These are phyloP conservation scores for Elgaria multicarinata DNA, from an alignment of 2,113 vertebrate species.

Conservation along the genomic window DNA sequence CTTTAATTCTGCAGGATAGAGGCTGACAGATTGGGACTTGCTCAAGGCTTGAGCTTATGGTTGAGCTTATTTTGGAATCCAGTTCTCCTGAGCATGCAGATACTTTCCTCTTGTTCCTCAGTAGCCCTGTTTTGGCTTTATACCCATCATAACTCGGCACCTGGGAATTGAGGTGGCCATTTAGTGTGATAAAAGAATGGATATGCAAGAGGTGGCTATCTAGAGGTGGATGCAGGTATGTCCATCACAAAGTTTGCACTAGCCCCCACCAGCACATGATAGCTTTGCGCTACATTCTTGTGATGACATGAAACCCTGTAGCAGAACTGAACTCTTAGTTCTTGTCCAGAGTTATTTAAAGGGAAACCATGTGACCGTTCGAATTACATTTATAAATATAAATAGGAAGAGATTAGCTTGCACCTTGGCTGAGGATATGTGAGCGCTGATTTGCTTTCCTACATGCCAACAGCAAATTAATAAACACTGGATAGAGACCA, in stretches of 20 bases:
- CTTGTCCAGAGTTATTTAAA: conserved; percentile 46
- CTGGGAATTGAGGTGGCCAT: not conserved
- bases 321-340: conserved; percentile 35
- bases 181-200: not conserved
- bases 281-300: conserved; percentile 27
- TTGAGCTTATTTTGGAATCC: conserved; percentile 9
- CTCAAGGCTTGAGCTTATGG: not conserved
- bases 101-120: not conserved
- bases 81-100: not conserved
- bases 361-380: conserved; percentile 40
- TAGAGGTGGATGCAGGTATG: not conserved
- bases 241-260: conserved; percentile 12
- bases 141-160: not conserved
- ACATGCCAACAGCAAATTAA: conserved; percentile 51
- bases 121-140: not conserved
- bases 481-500: not conserved
- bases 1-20: conserved; percentile 11
- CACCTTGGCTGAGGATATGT: conserved; percentile 31
- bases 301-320: conserved; percentile 35
- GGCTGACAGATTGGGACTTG: conserved; percentile 1
- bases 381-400: conserved; percentile 67
- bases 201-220: not conserved
- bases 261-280: not conserved
- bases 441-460: conserved; percentile 60
- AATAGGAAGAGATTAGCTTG: conserved; percentile 48